phyloP scores from a whole-genome alignment of 2,797 vertebrate species.

The Falco peregrinus region DNA sequence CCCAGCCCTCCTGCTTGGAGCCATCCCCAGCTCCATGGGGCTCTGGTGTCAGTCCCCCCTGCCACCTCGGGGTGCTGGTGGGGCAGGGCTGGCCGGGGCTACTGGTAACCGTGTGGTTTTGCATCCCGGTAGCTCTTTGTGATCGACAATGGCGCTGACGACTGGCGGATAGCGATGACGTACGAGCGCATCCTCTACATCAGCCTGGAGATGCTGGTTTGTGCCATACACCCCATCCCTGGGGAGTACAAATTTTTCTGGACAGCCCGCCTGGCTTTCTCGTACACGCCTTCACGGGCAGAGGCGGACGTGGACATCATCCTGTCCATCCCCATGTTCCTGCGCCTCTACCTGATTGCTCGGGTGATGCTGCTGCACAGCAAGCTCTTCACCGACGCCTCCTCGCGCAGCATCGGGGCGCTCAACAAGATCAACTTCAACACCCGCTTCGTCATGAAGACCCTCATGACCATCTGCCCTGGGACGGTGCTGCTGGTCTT shows the following conservation, averaged over 20 bases:
- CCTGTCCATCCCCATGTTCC: constrained; percentile 98
- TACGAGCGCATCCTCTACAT: constrained; percentile 95
- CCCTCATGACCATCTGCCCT: constrained; percentile 98
- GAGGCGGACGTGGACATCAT: constrained; percentile 99
- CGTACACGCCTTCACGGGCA: constrained; percentile 89
- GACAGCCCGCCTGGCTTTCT: constrained; percentile 94
- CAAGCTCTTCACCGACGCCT: constrained; percentile 93
- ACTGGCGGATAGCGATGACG: constrained; percentile 99
- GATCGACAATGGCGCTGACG: constrained; percentile 97
- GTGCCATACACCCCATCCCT: constrained; percentile 95
- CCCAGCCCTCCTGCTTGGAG: not conserved
- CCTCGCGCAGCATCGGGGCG: constrained; percentile 92
- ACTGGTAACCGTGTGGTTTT: accelerated
- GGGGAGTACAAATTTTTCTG: constrained; percentile 92
- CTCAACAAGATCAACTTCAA: constrained; percentile 96
- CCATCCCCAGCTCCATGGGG: not conserved
- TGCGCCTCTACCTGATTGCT: constrained; percentile 97
- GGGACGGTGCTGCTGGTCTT: constrained; percentile 97
- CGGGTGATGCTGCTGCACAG: constrained; percentile 85
- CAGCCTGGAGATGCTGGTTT: constrained; percentile 95
- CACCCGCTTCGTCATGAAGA: constrained; percentile 99
- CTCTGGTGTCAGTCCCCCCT: not conserved
- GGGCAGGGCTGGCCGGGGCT: not conserved
- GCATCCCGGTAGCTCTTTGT: constrained; percentile 84
- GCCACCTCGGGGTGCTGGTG: not conserved